These are phyloP conservation scores for Caradrina clavipalpis DNA, from an alignment of 2,888 invertebrate species.

Conservation along the genomic window DNA sequence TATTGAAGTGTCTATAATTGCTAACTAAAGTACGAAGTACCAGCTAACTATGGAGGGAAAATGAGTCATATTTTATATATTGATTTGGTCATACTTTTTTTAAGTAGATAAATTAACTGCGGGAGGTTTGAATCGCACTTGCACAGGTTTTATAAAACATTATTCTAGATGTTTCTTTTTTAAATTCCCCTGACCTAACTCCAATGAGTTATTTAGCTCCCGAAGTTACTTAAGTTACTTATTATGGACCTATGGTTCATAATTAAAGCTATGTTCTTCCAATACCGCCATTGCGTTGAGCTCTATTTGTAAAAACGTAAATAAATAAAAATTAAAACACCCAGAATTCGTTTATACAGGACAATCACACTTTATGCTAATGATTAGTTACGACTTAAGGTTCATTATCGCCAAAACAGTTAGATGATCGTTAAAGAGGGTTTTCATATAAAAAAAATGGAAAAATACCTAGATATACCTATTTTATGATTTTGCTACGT, in stretches of 20 bases:
- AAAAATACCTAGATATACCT: slow-evolving; percentile 4
- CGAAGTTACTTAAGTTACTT: no score
- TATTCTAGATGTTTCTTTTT: no score
- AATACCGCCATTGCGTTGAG: no score
- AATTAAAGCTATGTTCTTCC: no score
- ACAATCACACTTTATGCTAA: slow-evolving; percentile 44
- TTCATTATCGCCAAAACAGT: slow-evolving; percentile 34
- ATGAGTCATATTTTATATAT: background rate
- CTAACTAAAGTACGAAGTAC: slow-evolving; percentile 2
- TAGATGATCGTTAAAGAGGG: slow-evolving; percentile 6
- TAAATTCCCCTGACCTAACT: no score
- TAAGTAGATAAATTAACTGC: background rate
- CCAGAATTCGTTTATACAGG: slow-evolving; percentile 23
- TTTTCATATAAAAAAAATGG: slow-evolving; percentile 3
- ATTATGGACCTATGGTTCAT: no score
- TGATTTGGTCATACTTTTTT: background rate
- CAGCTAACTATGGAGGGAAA: background rate
- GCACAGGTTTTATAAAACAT: no score
- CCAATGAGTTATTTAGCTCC: no score
- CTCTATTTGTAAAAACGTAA: no score
- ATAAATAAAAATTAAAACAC: slow-evolving; percentile 1
- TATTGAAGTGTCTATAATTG: slow-evolving; percentile 37
- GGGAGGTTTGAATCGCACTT: no score
- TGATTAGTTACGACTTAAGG: slow-evolving; percentile 17
- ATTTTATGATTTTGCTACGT: slow-evolving; percentile 11